Percentiles rank a stretch among this genome's conserved stretches.
phyloP scores from a whole-genome alignment of 2,797 vertebrate genomes.

The Eupleurogrammus muticus region DNA sequence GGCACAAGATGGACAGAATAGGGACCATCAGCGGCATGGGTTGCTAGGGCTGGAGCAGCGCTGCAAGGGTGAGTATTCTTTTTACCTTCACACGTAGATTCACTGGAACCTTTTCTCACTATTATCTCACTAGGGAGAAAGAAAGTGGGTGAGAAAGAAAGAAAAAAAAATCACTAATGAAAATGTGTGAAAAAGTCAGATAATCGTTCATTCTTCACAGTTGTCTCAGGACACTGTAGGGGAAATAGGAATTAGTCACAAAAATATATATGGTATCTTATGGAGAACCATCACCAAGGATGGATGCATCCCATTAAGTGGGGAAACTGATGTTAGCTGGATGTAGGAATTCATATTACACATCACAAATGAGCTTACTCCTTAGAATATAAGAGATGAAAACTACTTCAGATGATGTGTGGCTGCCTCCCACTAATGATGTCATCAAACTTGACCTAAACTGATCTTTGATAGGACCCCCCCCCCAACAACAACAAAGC shows the following conservation, averaged over 20 bases:
- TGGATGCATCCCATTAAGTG: not conserved
- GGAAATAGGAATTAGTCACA: not conserved
- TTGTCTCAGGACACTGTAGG: conserved; percentile 1
- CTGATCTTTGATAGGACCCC: conserved; percentile 11
- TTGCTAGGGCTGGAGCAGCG: conserved; percentile 88
- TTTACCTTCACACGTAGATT: not conserved
- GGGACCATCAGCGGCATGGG: conserved; percentile 96
- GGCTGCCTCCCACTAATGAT: conserved; percentile 4
- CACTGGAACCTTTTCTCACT: not conserved
- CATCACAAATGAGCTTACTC: conserved; percentile 1
- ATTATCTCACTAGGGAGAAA: not conserved
- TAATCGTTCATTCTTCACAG: not conserved
- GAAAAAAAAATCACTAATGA: not conserved
- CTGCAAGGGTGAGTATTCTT: conserved; percentile 83
- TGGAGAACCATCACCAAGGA: not conserved
- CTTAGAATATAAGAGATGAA: not conserved
- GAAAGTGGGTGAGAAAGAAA: not conserved
- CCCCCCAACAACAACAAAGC: conserved; percentile 25
- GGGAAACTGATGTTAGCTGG: conserved; percentile 7
- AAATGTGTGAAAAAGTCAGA: conserved; percentile 8
- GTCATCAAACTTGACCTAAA: conserved; percentile 7
- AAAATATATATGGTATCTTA: not conserved
- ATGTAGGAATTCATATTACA: conserved; percentile 13
- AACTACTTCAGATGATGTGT: not conserved
- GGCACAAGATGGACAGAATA: conserved; percentile 97